Evolutionary conservation across 2,113 vertebrate genomes (phyloP).

Genomic region (Carettochelys insculpta): DNA sequence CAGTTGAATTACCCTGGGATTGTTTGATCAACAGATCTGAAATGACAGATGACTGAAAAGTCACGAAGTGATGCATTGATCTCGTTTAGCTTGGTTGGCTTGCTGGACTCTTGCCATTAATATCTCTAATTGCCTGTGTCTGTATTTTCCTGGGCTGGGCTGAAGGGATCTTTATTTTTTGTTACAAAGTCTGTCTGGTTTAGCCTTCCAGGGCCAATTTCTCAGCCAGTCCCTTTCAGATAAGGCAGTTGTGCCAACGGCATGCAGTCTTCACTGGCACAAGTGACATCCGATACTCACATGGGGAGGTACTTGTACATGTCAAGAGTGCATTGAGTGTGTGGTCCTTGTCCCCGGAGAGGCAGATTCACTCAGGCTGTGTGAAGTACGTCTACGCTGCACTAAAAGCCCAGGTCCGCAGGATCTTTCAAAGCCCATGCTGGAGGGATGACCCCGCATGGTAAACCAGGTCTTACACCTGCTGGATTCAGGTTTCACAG

Average conservation of each 20-base stretch:
- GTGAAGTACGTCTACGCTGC: too few relatives aligned
- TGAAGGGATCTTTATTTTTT: background rate
- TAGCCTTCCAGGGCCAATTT: background rate
- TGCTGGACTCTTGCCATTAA: background rate
- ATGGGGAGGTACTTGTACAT: background rate
- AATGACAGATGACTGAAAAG: background rate
- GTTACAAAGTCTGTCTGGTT: background rate
- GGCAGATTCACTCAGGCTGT: background rate
- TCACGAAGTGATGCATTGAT: background rate
- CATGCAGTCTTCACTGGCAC: background rate
- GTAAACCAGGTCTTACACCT: background rate
- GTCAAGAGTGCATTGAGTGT: background rate
- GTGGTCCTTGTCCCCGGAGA: background rate
- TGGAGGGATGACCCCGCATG: background rate
- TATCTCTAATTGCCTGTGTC: background rate
- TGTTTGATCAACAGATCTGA: background rate
- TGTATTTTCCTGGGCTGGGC: background rate
- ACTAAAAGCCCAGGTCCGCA: too few relatives aligned
- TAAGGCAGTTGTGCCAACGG: background rate
- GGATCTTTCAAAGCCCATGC: background rate
- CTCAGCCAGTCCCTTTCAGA: background rate
- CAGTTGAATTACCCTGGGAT: background rate
- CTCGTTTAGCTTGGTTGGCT: background rate
- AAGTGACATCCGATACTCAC: background rate
- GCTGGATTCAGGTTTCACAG: background rate